Base-by-base conservation (phyloP, 2,797 vertebrate genomes). In the Florisuga fusca region DNA sequence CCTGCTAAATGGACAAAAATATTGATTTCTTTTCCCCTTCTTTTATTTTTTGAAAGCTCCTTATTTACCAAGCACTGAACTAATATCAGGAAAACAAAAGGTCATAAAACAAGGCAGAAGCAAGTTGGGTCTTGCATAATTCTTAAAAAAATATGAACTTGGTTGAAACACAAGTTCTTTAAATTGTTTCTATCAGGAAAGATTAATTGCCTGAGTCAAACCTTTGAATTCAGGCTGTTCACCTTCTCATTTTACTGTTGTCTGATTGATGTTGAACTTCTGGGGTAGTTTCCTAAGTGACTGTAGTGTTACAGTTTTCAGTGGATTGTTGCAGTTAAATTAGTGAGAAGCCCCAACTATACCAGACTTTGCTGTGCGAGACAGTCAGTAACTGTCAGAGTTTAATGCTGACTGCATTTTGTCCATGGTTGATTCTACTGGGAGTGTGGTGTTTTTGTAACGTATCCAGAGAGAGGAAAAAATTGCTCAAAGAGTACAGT, bases 11-110 rank as follows among this genome's bases (percentile, higher is more conserved):
- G 96, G 97, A 87, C 93, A 97, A 93, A 97, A 96, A 93, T 97
- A 98, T 98, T 97, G 98, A 98, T 98, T 98, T 94, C 64, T 81
- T 87, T 87, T 45, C 48, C 85, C 63, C 81, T 87, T 92, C 73
- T 94, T 84, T 85, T 72, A 82, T 93, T 97, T 97, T 46, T 82
- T 72, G 64, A 97, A 97, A 98, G 87, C 90, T 95, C 73, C 93
- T 94, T 94, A 88, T 97, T 98, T 98, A 97, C 96, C 96, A 97
- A 96, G 96, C 90, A 41, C 85, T 95, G 95, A 97, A 84, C 74
- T 97, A 97, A 87, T 89, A 96, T 64, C 66, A 86, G 89, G 78
- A 90, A 96, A 97, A 95, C 71, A 84, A 95, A 94, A 96, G 92
- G 92, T 94, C 92, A 79, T 22, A n/a, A 87, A 97, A 93, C 78